These are phyloP conservation scores for Sphaerophoria rueppellii DNA, from an alignment of 2,888 invertebrate species.

Conservation along the genomic window DNA sequence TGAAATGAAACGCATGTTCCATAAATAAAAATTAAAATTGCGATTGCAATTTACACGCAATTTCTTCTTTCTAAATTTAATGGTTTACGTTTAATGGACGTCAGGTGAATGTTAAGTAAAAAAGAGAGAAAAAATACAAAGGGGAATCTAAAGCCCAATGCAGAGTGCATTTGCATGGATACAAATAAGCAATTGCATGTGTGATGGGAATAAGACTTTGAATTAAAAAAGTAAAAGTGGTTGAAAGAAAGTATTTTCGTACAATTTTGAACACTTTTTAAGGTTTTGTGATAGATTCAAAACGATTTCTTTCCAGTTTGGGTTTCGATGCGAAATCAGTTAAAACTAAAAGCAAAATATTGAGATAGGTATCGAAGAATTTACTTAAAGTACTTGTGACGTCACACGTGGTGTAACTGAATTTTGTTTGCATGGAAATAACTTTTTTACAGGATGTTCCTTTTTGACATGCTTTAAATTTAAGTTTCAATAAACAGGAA, in stretches of 20 bases:
- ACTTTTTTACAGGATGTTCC: too few species aligned
- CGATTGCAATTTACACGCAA: conserved; percentile 28
- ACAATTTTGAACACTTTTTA: too few species aligned
- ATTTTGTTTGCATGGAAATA: too few species aligned
- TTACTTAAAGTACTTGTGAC: too few species aligned
- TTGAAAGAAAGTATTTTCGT: background rate
- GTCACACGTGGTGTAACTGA: too few species aligned
- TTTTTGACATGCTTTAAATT: too few species aligned
- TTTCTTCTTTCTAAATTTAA: conserved; percentile 3
- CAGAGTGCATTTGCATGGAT: conserved; percentile 19
- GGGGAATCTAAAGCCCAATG: background rate
- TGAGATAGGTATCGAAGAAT: too few species aligned
- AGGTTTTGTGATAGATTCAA: background rate
- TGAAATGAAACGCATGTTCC: conserved; percentile 60
- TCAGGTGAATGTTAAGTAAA: conserved; percentile 25
- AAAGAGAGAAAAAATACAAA: background rate
- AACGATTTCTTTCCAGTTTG: too few species aligned
- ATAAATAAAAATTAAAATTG: conserved; percentile 48
- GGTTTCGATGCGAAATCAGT: too few species aligned
- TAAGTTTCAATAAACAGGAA: too few species aligned
- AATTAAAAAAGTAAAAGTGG: conserved; percentile 5
- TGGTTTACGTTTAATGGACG: conserved; percentile 7
- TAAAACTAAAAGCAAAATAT: too few species aligned
- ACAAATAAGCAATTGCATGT: background rate
- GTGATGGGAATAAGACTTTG: background rate